phyloP scores from a whole-genome alignment of 2,113 vertebrate species.

The Bombycilla garrulus region DNA sequence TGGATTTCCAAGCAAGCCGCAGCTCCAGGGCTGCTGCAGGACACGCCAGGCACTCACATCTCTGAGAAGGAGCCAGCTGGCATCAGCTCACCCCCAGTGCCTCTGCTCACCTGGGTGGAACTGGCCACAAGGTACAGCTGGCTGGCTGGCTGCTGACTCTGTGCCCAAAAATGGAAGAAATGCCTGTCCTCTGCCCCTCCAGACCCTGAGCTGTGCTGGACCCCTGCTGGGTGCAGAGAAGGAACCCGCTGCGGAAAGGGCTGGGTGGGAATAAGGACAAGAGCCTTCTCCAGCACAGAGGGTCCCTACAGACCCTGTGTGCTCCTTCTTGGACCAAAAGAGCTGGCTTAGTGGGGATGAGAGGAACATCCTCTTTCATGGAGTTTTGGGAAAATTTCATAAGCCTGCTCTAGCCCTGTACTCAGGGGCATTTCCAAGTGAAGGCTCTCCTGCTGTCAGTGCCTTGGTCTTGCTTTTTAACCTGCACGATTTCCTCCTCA shows the following conservation, averaged over 20 bases:
- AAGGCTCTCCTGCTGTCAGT: neutral
- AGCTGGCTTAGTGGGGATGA: neutral
- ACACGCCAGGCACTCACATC: accelerated
- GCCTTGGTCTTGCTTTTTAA: neutral
- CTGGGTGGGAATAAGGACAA: neutral
- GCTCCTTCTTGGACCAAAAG: neutral
- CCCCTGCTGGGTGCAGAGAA: neutral
- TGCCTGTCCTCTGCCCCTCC: neutral
- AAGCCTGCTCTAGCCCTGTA: neutral
- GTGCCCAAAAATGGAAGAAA: neutral
- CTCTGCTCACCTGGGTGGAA: neutral
- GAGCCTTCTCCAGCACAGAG: accelerated
- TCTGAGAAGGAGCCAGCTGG: accelerated
- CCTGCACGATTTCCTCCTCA: neutral
- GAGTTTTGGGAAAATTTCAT: neutral
- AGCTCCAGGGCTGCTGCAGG: neutral
- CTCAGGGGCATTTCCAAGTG: neutral
- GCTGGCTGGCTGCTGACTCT: neutral
- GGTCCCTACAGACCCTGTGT: accelerated
- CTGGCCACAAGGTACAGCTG: neutral
- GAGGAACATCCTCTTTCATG: neutral
- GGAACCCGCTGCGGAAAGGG: accelerated
- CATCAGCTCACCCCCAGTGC: accelerated
- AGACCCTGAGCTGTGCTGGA: neutral
- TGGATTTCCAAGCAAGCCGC: neutral